phyloP scores from a whole-genome alignment of 2,797 vertebrate genomes.

The Percopsis omiscomaycus region DNA sequence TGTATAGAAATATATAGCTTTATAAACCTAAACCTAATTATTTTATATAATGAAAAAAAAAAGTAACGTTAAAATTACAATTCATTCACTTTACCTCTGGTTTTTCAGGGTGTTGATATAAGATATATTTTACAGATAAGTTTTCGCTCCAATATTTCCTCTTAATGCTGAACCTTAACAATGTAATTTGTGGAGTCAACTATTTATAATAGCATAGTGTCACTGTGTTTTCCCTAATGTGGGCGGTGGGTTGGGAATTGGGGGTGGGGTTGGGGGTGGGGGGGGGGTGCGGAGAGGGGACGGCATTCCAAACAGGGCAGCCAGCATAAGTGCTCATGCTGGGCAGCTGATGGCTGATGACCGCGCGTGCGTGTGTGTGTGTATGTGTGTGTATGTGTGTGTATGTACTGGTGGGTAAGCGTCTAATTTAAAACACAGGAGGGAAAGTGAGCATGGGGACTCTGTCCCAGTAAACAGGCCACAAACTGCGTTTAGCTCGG shows the following conservation, averaged over 20 bases:
- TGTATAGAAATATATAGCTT: too few relatives aligned
- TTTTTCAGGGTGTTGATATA: too few relatives aligned
- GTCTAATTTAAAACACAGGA: slow-evolving; percentile 14
- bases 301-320: slow-evolving; percentile 56
- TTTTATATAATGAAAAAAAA: too few relatives aligned
- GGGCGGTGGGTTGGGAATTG: slow-evolving; percentile 19
- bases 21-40: too few relatives aligned
- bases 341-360: not conserved
- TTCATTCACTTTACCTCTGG: too few relatives aligned
- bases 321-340: not conserved
- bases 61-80: too few relatives aligned
- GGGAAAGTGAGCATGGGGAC: not conserved
- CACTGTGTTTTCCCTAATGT: slow-evolving; percentile 20
- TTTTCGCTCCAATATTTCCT: not conserved
- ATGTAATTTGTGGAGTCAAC: not conserved
- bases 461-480: slow-evolving; percentile 42
- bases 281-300: slow-evolving; percentile 25
- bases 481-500: slow-evolving; percentile 13
- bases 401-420: not conserved
- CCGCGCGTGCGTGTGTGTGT: not conserved
- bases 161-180: not conserved
- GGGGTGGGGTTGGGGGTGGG: slow-evolving; percentile 18
- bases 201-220: slow-evolving; percentile 11
- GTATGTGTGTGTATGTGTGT: not conserved
- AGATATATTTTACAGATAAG: too few relatives aligned